Base-by-base conservation (phyloP, 2,113 vertebrate species). In the Penelope pileata region DNA sequence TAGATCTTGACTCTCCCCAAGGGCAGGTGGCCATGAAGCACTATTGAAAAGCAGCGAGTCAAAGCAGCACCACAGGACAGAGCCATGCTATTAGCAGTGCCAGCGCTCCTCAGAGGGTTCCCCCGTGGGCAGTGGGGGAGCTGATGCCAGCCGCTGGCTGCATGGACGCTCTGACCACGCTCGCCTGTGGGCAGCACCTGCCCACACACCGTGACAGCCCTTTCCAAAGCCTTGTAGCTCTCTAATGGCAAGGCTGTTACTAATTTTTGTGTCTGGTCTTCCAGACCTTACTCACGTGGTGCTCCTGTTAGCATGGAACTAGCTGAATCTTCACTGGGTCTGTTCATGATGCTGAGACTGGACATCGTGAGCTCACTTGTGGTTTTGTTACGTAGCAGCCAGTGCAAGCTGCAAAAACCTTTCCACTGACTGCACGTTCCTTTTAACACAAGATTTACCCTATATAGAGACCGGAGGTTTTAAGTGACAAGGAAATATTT, bases 341-440 rank as follows among this genome's bases (percentile, higher is more conserved):
- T 94, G 32, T 56, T 90, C 54, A 8, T 82, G 36, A 68, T 29
- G 91, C 94, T 92, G 88, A 86, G 72, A 81, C 91, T 94, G 93
- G 75, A 90, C 96, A 92, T 94, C 50, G 67, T 89, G 96, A 95
- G 94, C 92, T 79, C 92, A 78, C 84, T 90, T 90, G 27, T 93
- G 75, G 8, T 91, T 95, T 97, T 83, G 91, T 96, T 97, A 93
- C 90, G 82, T 89, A 95, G 91, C 92, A 97, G 97, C 94, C 96
- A 92, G 90, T 95, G 85, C 88, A 97, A 97, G 92, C 97, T 97
- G 97, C 93, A 92, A 94, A 97, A 97, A 79, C 56, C 43, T 43
- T 89, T 51, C 40, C 23, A 48, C 38, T 85, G 87, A 94, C 51
- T 73, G 77, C 90, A 94, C 78, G 75, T 91, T 88, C 3, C 9